These are phyloP conservation scores for Adineta ricciae DNA, from an alignment of 2,888 invertebrate species.

Conservation along the genomic window DNA sequence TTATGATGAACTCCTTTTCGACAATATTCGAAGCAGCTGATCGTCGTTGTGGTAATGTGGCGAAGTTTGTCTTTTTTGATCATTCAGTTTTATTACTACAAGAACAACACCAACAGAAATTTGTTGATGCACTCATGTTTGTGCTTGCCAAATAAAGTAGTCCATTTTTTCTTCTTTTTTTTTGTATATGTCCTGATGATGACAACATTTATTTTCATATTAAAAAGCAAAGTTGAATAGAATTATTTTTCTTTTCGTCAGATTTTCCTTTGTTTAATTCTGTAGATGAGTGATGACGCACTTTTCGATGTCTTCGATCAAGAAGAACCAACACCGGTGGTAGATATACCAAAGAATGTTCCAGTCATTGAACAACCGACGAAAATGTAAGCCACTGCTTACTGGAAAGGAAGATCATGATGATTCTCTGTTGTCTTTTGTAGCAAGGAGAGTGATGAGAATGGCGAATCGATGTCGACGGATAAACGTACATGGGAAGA, in stretches of 20 bases:
- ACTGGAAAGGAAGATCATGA: too few species aligned
- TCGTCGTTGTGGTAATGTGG: conserved; percentile 18
- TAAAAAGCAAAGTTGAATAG: background rate
- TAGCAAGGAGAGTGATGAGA: background rate
- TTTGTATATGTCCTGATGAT: background rate
- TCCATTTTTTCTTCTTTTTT: background rate
- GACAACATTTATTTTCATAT: background rate
- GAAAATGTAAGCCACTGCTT: background rate
- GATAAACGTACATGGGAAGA: background rate
- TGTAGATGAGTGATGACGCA: conserved; percentile 7
- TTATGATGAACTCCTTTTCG: background rate
- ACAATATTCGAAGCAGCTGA: background rate
- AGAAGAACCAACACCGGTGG: background rate
- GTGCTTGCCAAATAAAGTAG: background rate
- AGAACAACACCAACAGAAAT: conserved; percentile 18
- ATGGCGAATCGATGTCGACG: background rate
- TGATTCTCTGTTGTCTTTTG: background rate
- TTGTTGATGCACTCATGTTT: conserved; percentile 2
- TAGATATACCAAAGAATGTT: background rate
- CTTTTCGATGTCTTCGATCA: conserved; percentile 16
- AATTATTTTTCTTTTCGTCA: background rate
- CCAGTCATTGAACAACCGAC: background rate
- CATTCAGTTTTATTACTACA: conserved; percentile 14
- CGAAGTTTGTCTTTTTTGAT: background rate
- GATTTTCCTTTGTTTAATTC: background rate